Conservation (phyloP, 2,888 invertebrate genomes). For the Drosophila hawaiiensis region DNA sequence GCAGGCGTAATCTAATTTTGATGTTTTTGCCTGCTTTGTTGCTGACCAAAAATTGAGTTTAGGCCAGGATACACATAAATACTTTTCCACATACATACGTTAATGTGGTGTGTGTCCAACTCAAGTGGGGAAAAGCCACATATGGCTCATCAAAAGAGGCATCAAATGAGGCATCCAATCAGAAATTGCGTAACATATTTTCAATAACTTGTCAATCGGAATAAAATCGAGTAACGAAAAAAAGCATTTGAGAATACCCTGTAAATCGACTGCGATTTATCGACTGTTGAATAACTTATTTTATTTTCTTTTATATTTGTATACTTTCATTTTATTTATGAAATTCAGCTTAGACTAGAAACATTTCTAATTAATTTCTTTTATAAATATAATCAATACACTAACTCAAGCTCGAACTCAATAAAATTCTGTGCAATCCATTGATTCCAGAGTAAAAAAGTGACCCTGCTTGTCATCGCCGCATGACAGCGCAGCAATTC, state of each 20-base stretch:
- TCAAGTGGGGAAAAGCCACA: conserved; percentile 19
- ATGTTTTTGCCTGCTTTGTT: conserved; percentile 46
- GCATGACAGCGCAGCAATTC: conserved; percentile 40
- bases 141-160: conserved; percentile 44
- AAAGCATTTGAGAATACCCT: conserved; percentile 3
- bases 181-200: conserved; percentile 37
- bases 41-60: conserved; percentile 39
- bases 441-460: conserved; percentile 27
- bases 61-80: neutral
- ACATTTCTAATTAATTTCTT: neutral
- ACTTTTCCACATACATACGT: neutral
- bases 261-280: neutral
- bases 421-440: neutral
- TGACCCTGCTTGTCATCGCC: conserved; percentile 33
- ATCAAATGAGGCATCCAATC: conserved; percentile 61
- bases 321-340: neutral
- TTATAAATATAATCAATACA: neutral
- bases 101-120: neutral
- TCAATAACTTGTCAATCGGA: conserved; percentile 47
- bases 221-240: neutral
- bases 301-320: neutral
- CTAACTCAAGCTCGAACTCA: neutral
- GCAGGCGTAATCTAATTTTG: conserved; percentile 63
- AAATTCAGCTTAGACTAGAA: neutral
- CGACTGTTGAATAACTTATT: neutral